Evolutionary conservation across 2,797 vertebrate genomes (phyloP).

Genomic region (Peromyscus attwateri): DNA sequence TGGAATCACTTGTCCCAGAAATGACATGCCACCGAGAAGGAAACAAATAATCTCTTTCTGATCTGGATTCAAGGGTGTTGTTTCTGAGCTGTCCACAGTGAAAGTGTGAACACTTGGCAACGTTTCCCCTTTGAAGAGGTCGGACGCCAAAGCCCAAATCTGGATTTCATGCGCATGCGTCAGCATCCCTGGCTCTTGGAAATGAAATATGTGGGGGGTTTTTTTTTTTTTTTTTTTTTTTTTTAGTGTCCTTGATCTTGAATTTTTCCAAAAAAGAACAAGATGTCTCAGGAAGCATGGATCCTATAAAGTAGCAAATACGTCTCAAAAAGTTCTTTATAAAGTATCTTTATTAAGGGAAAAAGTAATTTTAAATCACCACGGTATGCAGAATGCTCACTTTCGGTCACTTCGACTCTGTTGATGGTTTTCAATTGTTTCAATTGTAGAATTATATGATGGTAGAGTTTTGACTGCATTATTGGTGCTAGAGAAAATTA

Average conservation of each 20-base stretch:
- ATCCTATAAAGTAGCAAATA: conserved; percentile 48
- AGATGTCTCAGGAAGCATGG: conserved; percentile 36
- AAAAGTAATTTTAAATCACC: conserved; percentile 29
- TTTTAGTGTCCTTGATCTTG: conserved; percentile 27
- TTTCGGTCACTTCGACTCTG: not conserved
- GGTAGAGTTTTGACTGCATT: not conserved
- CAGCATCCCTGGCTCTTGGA: conserved; percentile 73
- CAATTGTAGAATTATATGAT: not conserved
- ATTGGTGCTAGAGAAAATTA: conserved; percentile 5
- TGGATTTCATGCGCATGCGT: conserved; percentile 47
- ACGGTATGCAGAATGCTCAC: not conserved
- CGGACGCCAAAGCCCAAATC: conserved; percentile 47
- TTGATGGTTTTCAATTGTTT: not conserved
- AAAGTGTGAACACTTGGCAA: conserved; percentile 53
- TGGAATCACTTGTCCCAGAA: conserved; percentile 54
- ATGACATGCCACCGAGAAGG: conserved; percentile 7
- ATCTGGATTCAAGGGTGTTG: not conserved
- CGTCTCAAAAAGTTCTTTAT: conserved; percentile 44
- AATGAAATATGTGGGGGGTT: conserved; percentile 71
- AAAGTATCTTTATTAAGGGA: conserved; percentile 31
- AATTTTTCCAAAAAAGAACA: conserved; percentile 61
- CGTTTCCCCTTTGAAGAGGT: conserved; percentile 59
- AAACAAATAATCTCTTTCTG: conserved; percentile 62
- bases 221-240: not conserved
- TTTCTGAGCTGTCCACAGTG: conserved; percentile 6